phyloP scores from a whole-genome alignment of 92 coral and sea anemone genomes.

The Bergia sp. region DNA sequence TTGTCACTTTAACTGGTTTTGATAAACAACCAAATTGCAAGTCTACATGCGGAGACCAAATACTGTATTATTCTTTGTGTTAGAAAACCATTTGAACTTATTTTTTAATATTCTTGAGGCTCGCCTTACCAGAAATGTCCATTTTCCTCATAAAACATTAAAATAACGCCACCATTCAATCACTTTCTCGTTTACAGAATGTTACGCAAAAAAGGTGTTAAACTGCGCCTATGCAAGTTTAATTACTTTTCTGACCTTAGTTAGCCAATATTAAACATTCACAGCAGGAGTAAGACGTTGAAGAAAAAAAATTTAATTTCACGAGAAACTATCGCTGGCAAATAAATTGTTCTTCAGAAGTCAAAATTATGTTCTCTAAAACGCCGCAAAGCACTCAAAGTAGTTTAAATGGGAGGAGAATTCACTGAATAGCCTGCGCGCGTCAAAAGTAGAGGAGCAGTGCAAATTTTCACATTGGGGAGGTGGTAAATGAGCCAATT shows the following conservation, averaged over 20 bases:
- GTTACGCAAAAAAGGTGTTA: background rate
- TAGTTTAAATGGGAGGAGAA: constrained; percentile 23
- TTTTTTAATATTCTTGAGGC: background rate
- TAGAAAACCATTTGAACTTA: background rate
- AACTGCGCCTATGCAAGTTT: constrained; percentile 15
- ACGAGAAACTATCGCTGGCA: constrained; percentile 10
- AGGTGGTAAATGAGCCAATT: constrained; percentile 16
- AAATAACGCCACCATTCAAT: background rate
- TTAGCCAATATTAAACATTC: constrained; percentile 2
- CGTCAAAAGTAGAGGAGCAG: constrained; percentile 24
- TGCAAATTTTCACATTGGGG: constrained; percentile 41
- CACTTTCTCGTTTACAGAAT: background rate
- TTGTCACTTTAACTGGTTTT: constrained; percentile 22
- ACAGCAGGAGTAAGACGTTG: background rate
- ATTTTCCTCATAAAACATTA: background rate
- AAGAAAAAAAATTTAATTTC: constrained; percentile 12
- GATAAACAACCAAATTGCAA: constrained; percentile 15
- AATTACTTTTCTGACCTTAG: constrained; percentile 7
- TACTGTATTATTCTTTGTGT: background rate
- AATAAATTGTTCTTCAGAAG: constrained; percentile 22
- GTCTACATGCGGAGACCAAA: constrained; percentile 4
- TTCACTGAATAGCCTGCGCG: constrained; percentile 2
- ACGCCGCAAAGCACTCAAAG: constrained; percentile 23
- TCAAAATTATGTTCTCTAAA: constrained; percentile 3
- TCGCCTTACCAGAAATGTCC: background rate